A percentile compares a stretch with the other conserved stretches of the same genome.
Conservation (phyloP, 2,113 vertebrate species). For the Trematocara unimaculatum region DNA sequence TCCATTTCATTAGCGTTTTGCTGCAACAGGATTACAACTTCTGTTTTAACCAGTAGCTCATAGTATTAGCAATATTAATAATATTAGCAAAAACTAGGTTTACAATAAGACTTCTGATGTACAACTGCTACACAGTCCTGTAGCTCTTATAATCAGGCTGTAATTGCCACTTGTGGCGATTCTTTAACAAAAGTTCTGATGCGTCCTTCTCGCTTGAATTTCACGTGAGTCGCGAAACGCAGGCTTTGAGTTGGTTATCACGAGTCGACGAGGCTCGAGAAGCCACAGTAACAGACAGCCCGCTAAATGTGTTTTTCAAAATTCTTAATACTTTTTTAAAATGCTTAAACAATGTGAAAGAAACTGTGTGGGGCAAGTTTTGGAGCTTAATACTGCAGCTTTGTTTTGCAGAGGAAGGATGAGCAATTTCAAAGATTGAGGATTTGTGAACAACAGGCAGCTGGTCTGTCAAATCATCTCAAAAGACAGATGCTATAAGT, state of each 20-base stretch:
- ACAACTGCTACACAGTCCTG: neutral
- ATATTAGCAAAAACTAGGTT: neutral
- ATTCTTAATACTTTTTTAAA: neutral
- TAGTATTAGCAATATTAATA: neutral
- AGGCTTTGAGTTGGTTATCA: neutral
- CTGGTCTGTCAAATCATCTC: slow-evolving; percentile 28
- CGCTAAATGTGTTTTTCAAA: neutral
- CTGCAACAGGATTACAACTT: neutral
- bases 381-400: neutral
- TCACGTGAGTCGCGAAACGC: accelerated
- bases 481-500: slow-evolving; percentile 33
- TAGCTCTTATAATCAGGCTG: neutral
- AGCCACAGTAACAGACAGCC: neutral
- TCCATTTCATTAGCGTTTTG: neutral
- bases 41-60: neutral
- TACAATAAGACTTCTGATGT: neutral
- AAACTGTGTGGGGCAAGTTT: neutral
- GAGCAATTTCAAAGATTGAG: slow-evolving; percentile 19
- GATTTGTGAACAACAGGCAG: slow-evolving; percentile 39
- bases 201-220: neutral
- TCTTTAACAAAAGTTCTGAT: neutral
- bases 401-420: neutral
- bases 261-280: accelerated
- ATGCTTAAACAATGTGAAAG: neutral
- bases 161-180: neutral